Percentiles rank a stretch among this genome's conserved stretches.
These are phyloP conservation scores for Otocyon megalotis DNA, from an alignment of 2,113 vertebrate genomes.

Conservation along the genomic window DNA sequence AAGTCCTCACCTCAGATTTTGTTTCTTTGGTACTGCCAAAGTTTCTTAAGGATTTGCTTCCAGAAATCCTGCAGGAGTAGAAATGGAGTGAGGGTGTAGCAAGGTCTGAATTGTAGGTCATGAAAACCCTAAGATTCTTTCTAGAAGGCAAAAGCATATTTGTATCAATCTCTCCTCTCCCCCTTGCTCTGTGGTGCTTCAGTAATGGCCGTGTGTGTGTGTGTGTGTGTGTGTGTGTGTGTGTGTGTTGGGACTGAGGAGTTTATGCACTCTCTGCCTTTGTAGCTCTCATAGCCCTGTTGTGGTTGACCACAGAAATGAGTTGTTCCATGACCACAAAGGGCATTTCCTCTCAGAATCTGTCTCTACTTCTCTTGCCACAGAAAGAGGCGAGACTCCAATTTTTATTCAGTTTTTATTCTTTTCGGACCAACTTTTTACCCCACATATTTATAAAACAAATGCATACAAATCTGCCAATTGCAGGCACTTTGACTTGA, in stretches of 20 bases:
- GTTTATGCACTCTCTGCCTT: background rate
- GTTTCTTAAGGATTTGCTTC: constrained; percentile 64
- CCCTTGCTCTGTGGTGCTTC: background rate
- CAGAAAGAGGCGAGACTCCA: background rate
- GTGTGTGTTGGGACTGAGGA: background rate
- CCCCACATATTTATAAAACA: constrained; percentile 24
- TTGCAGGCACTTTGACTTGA: background rate
- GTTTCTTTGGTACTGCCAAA: constrained; percentile 27
- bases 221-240: background rate
- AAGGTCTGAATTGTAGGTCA: constrained; percentile 47
- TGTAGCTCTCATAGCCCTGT: accelerated
- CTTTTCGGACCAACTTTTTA: background rate
- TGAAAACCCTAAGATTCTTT: constrained; percentile 57
- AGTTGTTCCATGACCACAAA: background rate
- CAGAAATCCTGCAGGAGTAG: constrained; percentile 64
- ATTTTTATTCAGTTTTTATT: constrained; percentile 37
- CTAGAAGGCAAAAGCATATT: constrained; percentile 74
- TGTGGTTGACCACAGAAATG: background rate
- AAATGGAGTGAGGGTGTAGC: constrained; percentile 26
- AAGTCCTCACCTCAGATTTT: constrained; percentile 80
- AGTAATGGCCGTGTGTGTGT: background rate
- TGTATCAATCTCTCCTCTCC: background rate
- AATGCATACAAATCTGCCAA: background rate
- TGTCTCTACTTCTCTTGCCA: background rate
- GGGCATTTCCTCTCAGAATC: background rate